Base-by-base conservation (phyloP, 2,888 invertebrate genomes). In the Dendrolimus pini region DNA sequence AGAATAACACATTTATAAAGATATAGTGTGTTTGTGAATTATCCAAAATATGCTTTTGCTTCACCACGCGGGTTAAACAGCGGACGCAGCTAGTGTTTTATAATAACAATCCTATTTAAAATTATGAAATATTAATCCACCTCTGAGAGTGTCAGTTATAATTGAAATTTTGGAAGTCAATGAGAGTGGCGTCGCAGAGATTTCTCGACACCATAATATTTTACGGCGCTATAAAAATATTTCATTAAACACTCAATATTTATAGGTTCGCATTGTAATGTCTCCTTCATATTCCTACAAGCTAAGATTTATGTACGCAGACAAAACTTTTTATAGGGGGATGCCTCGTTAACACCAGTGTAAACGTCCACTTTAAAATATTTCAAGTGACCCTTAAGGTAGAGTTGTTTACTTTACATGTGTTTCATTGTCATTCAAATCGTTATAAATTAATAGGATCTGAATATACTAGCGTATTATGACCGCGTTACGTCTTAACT, bases 301-400 rank as follows among this genome's bases (percentile, higher is more conserved):
- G 61, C 58, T 60, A 73, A 83, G 89, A 89, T 89, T 89, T 89
- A 89, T 88, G 82, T 80, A 61, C 68, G 71, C 69, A 75, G 75
- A 83, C 81, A 85, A 85, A 79, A 80, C 75, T 82, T 89, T 30
- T 89, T 89, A 87, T 87, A 76, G 83, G 69, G 76, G 80, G 75
- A 69, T 72, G 70, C 67, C 83, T 90, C 89, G 89, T 90, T 90
- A 90, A 89, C 89, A 86, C 89, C 77, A 75, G 72, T 85, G 89
- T 90, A 81, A 87, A 85, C 69, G 85, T 84, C 82, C 63, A 62
- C 64, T 65, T 69, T 76, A 86, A 80, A 87, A 82, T 88, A 88
- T 84, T 84, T 74, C 78, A 68, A 66, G 71, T 72, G 68, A 63
- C 64, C 65, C 65, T 68, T 66, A 66, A 67, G 60, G 64, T 64